Evolutionary conservation across 1,140 invertebrate genomes (phyloP).

Genomic region (Galendromus occidentalis): DNA sequence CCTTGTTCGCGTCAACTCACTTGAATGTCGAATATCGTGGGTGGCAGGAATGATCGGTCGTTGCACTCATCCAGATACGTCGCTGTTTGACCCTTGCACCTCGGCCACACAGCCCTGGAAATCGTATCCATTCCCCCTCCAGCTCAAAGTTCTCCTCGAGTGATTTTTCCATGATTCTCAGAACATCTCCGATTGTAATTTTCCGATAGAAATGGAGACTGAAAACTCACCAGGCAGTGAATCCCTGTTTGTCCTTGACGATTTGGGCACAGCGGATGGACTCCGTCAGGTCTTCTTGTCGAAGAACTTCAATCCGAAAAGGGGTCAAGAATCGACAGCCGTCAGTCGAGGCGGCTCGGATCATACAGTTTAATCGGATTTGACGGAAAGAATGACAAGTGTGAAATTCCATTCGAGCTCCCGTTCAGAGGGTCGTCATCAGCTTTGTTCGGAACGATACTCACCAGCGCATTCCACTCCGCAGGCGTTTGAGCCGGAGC

Average conservation of each 20-base stretch:
- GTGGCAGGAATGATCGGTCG: neutral
- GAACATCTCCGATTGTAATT: neutral
- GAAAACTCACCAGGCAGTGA: neutral
- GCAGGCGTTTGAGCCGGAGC: neutral
- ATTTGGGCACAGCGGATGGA: neutral
- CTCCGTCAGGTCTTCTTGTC: neutral
- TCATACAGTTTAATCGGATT: neutral
- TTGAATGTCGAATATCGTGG: slow-evolving; percentile 1
- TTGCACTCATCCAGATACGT: neutral
- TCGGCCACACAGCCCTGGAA: slow-evolving; percentile 3
- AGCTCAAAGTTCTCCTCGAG: no score
- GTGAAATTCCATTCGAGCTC: neutral
- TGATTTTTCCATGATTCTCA: no score
- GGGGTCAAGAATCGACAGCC: neutral
- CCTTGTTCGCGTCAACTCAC: neutral
- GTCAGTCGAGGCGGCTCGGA: neutral
- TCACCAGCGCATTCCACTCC: neutral
- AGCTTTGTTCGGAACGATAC: neutral
- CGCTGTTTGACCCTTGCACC: neutral
- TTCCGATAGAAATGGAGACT: neutral
- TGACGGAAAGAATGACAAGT: neutral
- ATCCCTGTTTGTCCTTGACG: slow-evolving; percentile 6
- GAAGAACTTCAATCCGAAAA: neutral
- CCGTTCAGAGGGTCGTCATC: neutral
- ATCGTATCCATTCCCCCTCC: neutral